Conservation (phyloP, 2,113 vertebrate genomes). For the Nematolebias whitei region DNA sequence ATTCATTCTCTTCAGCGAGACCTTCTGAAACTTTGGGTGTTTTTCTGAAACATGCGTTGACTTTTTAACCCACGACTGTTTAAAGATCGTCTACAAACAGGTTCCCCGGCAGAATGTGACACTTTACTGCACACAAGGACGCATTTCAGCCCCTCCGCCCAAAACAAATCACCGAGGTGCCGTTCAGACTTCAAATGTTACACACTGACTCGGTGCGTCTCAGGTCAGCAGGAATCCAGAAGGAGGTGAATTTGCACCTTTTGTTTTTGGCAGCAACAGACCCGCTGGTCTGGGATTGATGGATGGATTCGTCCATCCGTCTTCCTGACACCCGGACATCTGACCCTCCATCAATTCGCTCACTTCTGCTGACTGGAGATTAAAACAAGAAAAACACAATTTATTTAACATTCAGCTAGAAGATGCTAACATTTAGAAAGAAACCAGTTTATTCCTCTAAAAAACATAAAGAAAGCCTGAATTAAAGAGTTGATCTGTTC, state of each 20-base stretch:
- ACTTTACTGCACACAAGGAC: neutral
- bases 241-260: conserved; percentile 17
- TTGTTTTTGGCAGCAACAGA: conserved; percentile 16
- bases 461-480: too few species aligned
- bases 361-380: neutral
- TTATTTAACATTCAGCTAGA: neutral
- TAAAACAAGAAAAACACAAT: neutral
- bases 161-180: conserved; percentile 7
- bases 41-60: too few species aligned
- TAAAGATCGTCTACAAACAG: too few species aligned
- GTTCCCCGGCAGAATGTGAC: rapidly evolving
- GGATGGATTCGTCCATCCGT: conserved; percentile 2
- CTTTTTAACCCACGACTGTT: too few species aligned
- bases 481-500: too few species aligned
- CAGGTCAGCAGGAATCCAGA: conserved; percentile 3
- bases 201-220: conserved; percentile 18
- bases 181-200: conserved; percentile 14
- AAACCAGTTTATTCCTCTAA: neutral
- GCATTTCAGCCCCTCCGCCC: neutral
- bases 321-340: neutral
- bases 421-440: too few species aligned
- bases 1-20: too few species aligned
- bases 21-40: too few species aligned
- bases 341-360: neutral
- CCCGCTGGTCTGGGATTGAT: too few species aligned